Evolutionary conservation across 2,888 invertebrate genomes (phyloP), one percentile per base, ranked within the genome.

Genomic region (Rosalia funebris): DNA sequence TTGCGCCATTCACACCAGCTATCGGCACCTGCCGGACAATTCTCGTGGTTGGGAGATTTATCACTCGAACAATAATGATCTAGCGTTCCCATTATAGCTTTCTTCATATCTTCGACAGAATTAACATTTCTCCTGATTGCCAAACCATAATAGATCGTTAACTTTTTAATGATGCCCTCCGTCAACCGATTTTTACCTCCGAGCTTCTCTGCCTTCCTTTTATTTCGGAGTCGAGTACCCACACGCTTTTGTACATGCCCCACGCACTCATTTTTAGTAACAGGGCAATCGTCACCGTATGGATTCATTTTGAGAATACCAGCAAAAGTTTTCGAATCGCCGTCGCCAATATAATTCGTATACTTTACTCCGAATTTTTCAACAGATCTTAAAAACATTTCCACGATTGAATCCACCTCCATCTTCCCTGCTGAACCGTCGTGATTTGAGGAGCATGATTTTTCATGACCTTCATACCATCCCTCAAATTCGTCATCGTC

Each of bases 281-380:
- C 58, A 14, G 31, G 12, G 12, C n/a, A 9, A 16, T 42, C n/a
- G 16, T 68, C 60, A 44, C 62, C 69, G 47, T 71, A 68, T 16
- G 65, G 67, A 10, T 56, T 44, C 39, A 45, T 48, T 19, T 71
- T 57, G 5, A 69, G 12, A 50, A 1, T 37, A 14, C 12, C 37
- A 1, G 10, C 12, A 12, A 37, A 70, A 7, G 71, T 71, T 65
- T 71, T 71, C n/a, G 64, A 58, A 44, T 69, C 70, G 5, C 66
- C 70, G 25, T 69, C 69, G 12, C 69, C 71, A 19, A 71, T 69
- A 36, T 69, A 71, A 48, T 64, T 68, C 1, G 0, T 17, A 36
- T 69, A 71, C 37, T 45, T 57, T 11, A 60, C 60, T 9, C 53
- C 60, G 47, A 46, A 48, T 50, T 41, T 48, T 15, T 53, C 46